A percentile compares a stretch with the other conserved stretches of the same genome.
These are phyloP conservation scores for Pomatorhinus ruficollis DNA, from an alignment of 2,113 vertebrate genomes.

Conservation along the genomic window DNA sequence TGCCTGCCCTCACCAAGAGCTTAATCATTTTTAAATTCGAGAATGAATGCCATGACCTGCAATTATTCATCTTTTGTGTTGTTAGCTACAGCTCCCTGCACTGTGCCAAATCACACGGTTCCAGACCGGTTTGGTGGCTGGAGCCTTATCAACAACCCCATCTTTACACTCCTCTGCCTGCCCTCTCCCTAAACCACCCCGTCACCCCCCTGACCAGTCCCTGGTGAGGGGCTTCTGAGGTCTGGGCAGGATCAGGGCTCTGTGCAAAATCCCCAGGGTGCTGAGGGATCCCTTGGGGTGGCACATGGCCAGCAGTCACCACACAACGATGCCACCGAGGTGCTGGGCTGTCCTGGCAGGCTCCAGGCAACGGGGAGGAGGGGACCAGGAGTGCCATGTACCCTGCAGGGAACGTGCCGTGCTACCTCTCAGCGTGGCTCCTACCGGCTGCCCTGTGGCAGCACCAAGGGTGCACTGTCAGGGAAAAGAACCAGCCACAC, in stretches of 20 bases:
- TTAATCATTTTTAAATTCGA: not conserved
- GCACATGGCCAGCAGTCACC: not conserved
- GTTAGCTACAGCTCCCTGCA: not conserved
- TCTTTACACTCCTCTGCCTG: not conserved
- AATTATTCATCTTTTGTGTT: constrained; percentile 59
- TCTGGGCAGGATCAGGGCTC: not conserved
- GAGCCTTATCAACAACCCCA: not conserved
- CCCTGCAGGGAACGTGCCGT: constrained; percentile 39
- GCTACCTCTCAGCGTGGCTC: not conserved
- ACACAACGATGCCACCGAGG: not conserved
- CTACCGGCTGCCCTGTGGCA: not conserved
- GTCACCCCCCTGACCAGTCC: not conserved
- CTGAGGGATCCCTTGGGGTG: not conserved
- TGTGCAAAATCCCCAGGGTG: not conserved
- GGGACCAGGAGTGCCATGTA: not conserved
- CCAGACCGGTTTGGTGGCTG: constrained; percentile 7
- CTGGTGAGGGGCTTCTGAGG: not conserved
- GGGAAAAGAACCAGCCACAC: not conserved
- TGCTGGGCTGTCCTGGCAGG: not conserved
- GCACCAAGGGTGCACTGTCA: not conserved
- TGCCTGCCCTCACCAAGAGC: not conserved
- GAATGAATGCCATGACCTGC: constrained; percentile 14
- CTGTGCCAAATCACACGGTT: constrained; percentile 42
- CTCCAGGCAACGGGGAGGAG: not conserved
- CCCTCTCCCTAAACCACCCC: not conserved